These are phyloP conservation scores for Strigamia transsilvanica DNA, from an alignment of 2,888 invertebrate species.

Conservation along the genomic window DNA sequence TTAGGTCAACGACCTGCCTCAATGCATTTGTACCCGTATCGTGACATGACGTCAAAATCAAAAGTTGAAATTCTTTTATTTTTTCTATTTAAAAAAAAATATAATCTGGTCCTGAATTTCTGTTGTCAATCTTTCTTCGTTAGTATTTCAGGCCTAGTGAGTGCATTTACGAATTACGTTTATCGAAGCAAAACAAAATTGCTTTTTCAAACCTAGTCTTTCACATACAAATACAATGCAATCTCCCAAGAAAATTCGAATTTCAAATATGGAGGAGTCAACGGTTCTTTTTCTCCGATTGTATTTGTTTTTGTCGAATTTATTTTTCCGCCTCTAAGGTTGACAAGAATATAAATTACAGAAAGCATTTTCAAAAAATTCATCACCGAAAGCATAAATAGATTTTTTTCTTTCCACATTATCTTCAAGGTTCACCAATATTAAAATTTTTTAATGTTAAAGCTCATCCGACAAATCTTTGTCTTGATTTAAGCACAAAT, in stretches of 20 bases:
- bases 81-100: background rate
- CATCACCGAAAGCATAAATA: background rate
- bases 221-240: slow-evolving; percentile 43
- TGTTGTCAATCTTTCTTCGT: slow-evolving; percentile 20
- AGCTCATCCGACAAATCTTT: background rate
- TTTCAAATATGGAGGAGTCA: slow-evolving; percentile 41
- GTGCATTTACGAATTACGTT: slow-evolving; percentile 36
- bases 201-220: slow-evolving; percentile 22
- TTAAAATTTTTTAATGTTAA: background rate
- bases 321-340: background rate
- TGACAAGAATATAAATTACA: slow-evolving; percentile 24
- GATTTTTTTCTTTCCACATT: too few species aligned
- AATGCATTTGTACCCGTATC: slow-evolving; percentile 4
- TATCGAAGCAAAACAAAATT: slow-evolving; percentile 27
- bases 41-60: slow-evolving; percentile 18
- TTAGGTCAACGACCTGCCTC: slow-evolving; percentile 45
- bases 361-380: background rate
- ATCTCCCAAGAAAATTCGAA: slow-evolving; percentile 40
- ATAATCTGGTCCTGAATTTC: slow-evolving; percentile 24
- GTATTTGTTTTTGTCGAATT: background rate
- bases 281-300: slow-evolving; percentile 16
- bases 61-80: background rate
- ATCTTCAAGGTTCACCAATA: too few species aligned
- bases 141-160: slow-evolving; percentile 3
- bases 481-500: background rate